These are phyloP conservation scores for Luffia ferchaultella DNA, from an alignment of 2,888 invertebrate species.

Conservation along the genomic window DNA sequence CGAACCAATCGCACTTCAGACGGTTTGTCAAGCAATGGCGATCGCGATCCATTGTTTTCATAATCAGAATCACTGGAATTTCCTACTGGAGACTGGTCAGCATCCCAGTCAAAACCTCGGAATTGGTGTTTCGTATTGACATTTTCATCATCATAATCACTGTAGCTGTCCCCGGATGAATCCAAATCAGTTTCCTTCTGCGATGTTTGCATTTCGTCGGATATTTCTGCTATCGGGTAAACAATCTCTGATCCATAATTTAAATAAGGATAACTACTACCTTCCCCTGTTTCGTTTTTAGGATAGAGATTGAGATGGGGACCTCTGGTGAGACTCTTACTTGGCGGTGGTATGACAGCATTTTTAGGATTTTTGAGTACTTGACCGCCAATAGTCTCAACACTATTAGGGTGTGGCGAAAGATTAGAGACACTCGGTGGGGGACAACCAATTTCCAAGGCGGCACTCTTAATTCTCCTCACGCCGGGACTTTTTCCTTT, in stretches of 20 bases:
- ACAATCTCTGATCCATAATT: constrained; percentile 79
- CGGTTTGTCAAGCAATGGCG: constrained; percentile 69
- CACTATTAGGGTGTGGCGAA: constrained; percentile 83
- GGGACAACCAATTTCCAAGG: constrained; percentile 74
- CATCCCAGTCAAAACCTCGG: constrained; percentile 58
- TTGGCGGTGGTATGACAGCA: constrained; percentile 72
- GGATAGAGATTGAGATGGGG: constrained; percentile 76
- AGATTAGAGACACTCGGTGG: constrained; percentile 74
- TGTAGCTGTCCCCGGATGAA: constrained; percentile 68
- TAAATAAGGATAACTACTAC: constrained; percentile 75
- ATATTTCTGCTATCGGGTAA: constrained; percentile 86
- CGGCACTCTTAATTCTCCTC: constrained; percentile 74
- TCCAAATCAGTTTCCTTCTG: constrained; percentile 70
- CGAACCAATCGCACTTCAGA: constrained; percentile 50
- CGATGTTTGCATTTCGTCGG: constrained; percentile 78
- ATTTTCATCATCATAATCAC: constrained; percentile 69
- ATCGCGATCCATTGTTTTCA: constrained; percentile 75
- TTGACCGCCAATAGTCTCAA: constrained; percentile 77
- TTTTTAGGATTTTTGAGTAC: constrained; percentile 72
- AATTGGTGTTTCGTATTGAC: constrained; percentile 34
- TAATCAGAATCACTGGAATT: constrained; percentile 71
- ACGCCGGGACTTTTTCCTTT: constrained; percentile 71
- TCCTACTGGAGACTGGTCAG: constrained; percentile 47
- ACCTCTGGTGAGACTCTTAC: constrained; percentile 73
- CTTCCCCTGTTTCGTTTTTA: constrained; percentile 71